A percentile compares a stretch with the other conserved stretches of the same genome.
These are phyloP conservation scores for Metopia argyrocephala DNA, from an alignment of 2,888 invertebrate species.

Conservation along the genomic window DNA sequence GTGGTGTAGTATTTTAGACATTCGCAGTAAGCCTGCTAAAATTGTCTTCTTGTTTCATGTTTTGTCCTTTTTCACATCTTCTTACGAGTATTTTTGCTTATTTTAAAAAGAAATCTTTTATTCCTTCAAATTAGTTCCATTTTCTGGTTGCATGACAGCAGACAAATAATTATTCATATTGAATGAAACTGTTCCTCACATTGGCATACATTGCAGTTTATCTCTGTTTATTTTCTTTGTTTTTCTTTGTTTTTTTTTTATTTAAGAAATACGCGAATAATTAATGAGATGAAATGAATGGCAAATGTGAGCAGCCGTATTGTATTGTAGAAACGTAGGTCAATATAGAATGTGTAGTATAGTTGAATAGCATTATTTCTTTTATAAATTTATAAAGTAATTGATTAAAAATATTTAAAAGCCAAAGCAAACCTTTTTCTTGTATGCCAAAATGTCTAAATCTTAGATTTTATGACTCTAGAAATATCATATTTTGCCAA, in stretches of 20 bases:
- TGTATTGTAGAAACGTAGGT: neutral
- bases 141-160: slow-evolving; percentile 4
- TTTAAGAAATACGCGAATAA: slow-evolving; percentile 28
- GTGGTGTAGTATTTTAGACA: too few relatives aligned
- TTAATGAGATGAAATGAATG: slow-evolving; percentile 34
- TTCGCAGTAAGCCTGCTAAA: too few relatives aligned
- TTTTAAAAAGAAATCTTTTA: neutral
- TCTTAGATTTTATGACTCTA: too few relatives aligned
- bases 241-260: slow-evolving; percentile 5
- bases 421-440: too few relatives aligned
- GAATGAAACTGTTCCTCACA: slow-evolving; percentile 41
- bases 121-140: neutral
- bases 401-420: too few relatives aligned
- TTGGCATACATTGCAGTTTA: slow-evolving; percentile 22
- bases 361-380: too few relatives aligned
- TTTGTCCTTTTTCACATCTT: too few relatives aligned
- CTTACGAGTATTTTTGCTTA: neutral
- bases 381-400: too few relatives aligned
- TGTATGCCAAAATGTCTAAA: too few relatives aligned
- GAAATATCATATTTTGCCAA: too few relatives aligned
- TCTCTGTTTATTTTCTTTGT: neutral
- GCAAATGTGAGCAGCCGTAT: too few relatives aligned
- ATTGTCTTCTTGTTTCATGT: neutral
- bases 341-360: neutral
- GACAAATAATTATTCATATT: neutral